Conservation (phyloP, 2,888 invertebrate genomes). For the Cephus pulcher region DNA sequence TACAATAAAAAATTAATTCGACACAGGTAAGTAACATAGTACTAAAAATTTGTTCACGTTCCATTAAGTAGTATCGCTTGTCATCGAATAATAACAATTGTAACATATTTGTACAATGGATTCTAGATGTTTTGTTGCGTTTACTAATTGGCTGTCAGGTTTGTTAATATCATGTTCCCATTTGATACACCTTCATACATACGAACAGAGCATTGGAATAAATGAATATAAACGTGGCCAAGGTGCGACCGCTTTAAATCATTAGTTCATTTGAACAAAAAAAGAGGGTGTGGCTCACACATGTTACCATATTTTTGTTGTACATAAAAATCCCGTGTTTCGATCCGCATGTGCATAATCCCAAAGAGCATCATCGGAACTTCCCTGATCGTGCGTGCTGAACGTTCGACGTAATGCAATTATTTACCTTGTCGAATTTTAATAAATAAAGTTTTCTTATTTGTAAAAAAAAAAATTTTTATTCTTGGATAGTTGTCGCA, state of each 20-base stretch:
- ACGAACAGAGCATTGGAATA: neutral
- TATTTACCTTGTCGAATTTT: neutral
- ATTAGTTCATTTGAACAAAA: conserved; percentile 40
- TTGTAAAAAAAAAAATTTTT: neutral
- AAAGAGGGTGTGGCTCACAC: conserved; percentile 47
- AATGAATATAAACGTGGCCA: conserved; percentile 19
- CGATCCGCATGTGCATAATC: conserved; percentile 37
- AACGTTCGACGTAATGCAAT: neutral
- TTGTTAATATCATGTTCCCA: conserved; percentile 46
- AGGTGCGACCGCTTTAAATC: conserved; percentile 32
- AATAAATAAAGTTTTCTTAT: neutral
- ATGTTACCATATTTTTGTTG: conserved; percentile 28
- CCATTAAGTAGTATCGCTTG: neutral
- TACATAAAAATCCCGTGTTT: conserved; percentile 36
- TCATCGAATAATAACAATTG: neutral
- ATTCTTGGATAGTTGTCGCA: neutral
- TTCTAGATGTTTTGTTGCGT: conserved; percentile 37
- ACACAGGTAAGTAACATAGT: conserved; percentile 19
- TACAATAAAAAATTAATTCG: neutral
- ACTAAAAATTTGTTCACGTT: conserved; percentile 6
- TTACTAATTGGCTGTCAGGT: conserved; percentile 61
- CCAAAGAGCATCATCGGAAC: conserved; percentile 7
- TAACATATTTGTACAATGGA: neutral
- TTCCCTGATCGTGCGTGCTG: neutral
- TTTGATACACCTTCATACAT: conserved; percentile 28